These are phyloP conservation scores for Pelusios castaneus DNA, from an alignment of 2,113 vertebrate species.

Conservation along the genomic window DNA sequence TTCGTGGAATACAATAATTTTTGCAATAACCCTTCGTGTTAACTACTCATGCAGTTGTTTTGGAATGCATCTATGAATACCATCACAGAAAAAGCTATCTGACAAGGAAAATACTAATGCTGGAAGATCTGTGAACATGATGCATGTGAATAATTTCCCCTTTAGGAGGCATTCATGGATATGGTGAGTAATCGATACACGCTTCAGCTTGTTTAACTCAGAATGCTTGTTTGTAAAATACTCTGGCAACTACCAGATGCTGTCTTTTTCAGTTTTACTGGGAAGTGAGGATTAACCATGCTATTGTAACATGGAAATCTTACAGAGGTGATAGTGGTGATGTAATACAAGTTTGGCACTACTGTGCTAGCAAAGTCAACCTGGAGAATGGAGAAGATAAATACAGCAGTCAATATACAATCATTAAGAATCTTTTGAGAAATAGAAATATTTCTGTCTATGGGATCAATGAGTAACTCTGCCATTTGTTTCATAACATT, in stretches of 20 bases:
- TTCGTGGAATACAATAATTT: slow-evolving; percentile 78
- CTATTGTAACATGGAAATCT: slow-evolving; percentile 27
- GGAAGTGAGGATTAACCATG: slow-evolving; percentile 20
- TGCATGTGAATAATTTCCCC: slow-evolving; percentile 94
- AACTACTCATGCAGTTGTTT: slow-evolving; percentile 74
- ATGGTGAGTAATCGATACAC: slow-evolving; percentile 89
- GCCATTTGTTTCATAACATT: neutral
- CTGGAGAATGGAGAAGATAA: neutral
- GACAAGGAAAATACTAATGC: slow-evolving; percentile 79
- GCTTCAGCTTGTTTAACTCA: slow-evolving; percentile 56
- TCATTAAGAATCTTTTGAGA: neutral
- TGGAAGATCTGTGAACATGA: slow-evolving; percentile 88
- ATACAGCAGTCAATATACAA: neutral
- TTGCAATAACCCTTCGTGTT: slow-evolving; percentile 79
- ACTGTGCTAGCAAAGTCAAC: neutral
- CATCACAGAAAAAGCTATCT: slow-evolving; percentile 69
- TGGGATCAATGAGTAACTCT: neutral
- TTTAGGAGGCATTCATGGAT: slow-evolving; percentile 99
- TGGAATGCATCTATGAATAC: slow-evolving; percentile 82
- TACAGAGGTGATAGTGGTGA: slow-evolving; percentile 31
- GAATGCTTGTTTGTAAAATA: slow-evolving; percentile 67
- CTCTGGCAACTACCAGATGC: slow-evolving; percentile 53
- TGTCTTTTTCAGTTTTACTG: slow-evolving; percentile 26
- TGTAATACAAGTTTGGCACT: slow-evolving; percentile 25
- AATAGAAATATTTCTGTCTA: neutral